Percentiles rank a stretch among this genome's conserved stretches.
These are phyloP conservation scores for Patella pellucida DNA, from an alignment of 2,888 invertebrate genomes.

Conservation along the genomic window DNA sequence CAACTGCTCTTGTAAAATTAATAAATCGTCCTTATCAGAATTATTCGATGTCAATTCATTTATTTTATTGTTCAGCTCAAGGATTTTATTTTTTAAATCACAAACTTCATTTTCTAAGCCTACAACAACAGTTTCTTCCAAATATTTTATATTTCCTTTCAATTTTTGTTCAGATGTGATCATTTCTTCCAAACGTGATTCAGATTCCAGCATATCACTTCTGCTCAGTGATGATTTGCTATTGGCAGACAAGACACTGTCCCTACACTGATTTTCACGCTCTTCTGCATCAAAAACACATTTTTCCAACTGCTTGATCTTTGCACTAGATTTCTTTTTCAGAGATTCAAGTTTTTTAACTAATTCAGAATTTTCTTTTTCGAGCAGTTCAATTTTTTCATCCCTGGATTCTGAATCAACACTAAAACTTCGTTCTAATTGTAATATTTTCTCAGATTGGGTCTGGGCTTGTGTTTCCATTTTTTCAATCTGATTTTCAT, in stretches of 20 bases:
- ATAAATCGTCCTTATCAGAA: slow-evolving; percentile 14
- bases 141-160: slow-evolving; percentile 18
- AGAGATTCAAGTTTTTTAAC: neutral
- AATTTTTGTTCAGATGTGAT: slow-evolving; percentile 17
- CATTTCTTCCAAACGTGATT: slow-evolving; percentile 15
- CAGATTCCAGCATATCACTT: slow-evolving; percentile 20
- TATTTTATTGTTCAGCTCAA: slow-evolving; percentile 26
- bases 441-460: neutral
- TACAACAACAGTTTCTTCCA: slow-evolving; percentile 15
- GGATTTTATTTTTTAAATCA: slow-evolving; percentile 22
- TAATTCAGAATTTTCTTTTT: slow-evolving; percentile 23
- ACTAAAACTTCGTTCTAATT: neutral
- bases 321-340: neutral
- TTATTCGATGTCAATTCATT: slow-evolving; percentile 5
- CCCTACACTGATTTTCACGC: slow-evolving; percentile 12
- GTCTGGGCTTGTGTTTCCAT: neutral
- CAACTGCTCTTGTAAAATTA: slow-evolving; percentile 3
- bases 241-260: slow-evolving; percentile 18
- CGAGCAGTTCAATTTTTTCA: slow-evolving; percentile 8
- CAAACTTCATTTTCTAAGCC: slow-evolving; percentile 19
- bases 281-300: neutral
- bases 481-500: neutral
- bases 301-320: slow-evolving; percentile 26
- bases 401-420: neutral
- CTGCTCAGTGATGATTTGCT: slow-evolving; percentile 8